Conservation (phyloP, 2,113 vertebrate species). For the Hippopotamus amphibius region DNA sequence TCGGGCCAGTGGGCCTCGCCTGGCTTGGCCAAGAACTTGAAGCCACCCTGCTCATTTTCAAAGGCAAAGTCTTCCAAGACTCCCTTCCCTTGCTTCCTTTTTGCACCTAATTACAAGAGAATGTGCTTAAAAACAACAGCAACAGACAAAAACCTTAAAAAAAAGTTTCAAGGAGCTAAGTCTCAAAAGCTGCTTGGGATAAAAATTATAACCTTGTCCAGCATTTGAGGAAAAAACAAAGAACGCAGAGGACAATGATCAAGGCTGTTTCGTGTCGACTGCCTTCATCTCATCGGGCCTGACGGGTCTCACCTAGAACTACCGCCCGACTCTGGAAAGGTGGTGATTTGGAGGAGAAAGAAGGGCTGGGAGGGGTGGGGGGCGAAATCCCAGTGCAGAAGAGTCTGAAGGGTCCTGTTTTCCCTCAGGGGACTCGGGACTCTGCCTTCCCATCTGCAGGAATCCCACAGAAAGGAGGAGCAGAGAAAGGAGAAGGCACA, state of each 20-base stretch:
- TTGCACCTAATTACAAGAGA: conserved; percentile 23
- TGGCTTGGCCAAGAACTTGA: background rate
- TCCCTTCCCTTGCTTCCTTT: background rate
- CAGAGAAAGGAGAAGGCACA: background rate
- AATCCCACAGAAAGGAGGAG: background rate
- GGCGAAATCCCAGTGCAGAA: background rate
- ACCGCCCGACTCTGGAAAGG: accelerated
- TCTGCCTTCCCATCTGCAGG: too few species aligned
- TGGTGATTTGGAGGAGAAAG: accelerated
- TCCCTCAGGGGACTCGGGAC: background rate
- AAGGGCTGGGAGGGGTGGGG: too few species aligned
- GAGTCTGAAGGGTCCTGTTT: background rate
- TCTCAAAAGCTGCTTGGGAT: conserved; percentile 39
- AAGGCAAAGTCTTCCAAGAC: background rate
- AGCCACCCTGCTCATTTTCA: background rate
- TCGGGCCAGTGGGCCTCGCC: background rate
- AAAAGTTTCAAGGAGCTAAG: background rate
- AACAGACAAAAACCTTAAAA: background rate
- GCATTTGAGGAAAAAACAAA: background rate
- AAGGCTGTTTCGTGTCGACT: accelerated
- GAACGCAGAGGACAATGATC: accelerated
- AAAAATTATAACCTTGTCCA: conserved; percentile 33
- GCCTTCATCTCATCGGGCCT: accelerated
- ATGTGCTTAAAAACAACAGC: background rate
- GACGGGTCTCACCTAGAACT: accelerated